Percentiles rank a stretch among this genome's conserved stretches.
These are phyloP conservation scores for Ylistrum balloti DNA, from an alignment of 1,140 invertebrate genomes.

Conservation along the genomic window DNA sequence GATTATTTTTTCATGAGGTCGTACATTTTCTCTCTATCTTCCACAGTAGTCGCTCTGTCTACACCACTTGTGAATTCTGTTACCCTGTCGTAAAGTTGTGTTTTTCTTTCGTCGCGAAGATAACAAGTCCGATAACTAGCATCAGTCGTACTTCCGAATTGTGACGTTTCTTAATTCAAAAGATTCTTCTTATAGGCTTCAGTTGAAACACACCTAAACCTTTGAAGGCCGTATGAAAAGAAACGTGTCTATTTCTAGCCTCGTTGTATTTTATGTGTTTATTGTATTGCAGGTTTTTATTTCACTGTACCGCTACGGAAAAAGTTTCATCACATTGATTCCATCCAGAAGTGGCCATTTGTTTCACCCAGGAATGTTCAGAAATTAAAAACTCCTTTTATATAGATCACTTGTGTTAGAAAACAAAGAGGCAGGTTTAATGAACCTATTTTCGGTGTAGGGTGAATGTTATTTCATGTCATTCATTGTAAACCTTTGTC, in stretches of 20 bases:
- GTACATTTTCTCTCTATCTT: not conserved
- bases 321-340: too few species aligned
- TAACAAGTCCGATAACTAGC: not conserved
- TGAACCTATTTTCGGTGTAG: too few species aligned
- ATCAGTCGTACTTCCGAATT: not conserved
- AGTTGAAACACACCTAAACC: not conserved
- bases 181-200: not conserved
- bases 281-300: not conserved
- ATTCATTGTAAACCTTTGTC: too few species aligned
- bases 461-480: too few species aligned
- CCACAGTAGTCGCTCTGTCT: conserved; percentile 9
- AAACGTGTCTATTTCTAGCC: not conserved
- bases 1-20: not conserved
- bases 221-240: not conserved
- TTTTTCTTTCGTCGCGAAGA: not conserved
- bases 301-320: too few species aligned
- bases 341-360: too few species aligned
- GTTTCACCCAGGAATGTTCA: too few species aligned
- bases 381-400: too few species aligned
- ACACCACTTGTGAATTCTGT: not conserved
- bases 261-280: not conserved
- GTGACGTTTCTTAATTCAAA: not conserved
- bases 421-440: too few species aligned
- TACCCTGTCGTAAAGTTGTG: not conserved
- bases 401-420: too few species aligned